These are phyloP conservation scores for Sinonovacula constricta DNA, from an alignment of 1,140 invertebrate genomes.

Conservation along the genomic window DNA sequence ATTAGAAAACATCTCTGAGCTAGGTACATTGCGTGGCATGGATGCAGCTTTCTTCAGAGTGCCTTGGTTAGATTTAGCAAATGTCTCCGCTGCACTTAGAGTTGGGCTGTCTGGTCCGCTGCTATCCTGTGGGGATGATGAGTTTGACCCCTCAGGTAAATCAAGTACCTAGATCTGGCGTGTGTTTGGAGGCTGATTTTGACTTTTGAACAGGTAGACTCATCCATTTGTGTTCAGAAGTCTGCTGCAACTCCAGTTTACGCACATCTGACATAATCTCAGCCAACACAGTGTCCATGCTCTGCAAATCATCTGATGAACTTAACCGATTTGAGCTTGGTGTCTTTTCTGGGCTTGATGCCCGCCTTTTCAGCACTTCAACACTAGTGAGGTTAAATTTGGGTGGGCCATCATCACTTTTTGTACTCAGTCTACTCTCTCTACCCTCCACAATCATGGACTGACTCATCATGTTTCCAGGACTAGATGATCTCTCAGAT, in stretches of 20 bases:
- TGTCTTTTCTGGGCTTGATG: conserved; percentile 49
- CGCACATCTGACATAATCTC: conserved; percentile 76
- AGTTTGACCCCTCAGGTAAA: conserved; percentile 81
- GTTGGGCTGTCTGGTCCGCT: conserved; percentile 70
- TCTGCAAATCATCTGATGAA: conserved; percentile 71
- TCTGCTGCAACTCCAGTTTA: conserved; percentile 73
- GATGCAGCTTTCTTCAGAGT: conserved; percentile 86
- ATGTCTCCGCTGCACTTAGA: conserved; percentile 73
- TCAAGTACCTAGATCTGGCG: conserved; percentile 95
- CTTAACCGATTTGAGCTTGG: conserved; percentile 39
- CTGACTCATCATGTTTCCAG: conserved; percentile 43
- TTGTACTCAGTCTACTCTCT: conserved; percentile 58
- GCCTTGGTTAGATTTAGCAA: conserved; percentile 84
- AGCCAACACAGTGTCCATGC: conserved; percentile 76
- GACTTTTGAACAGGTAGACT: conserved; percentile 77
- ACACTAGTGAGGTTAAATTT: conserved; percentile 51
- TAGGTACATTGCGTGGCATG: conserved; percentile 61
- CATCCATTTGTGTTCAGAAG: conserved; percentile 69
- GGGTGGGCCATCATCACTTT: conserved; percentile 47
- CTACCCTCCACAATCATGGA: conserved; percentile 32
- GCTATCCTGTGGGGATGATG: conserved; percentile 60
- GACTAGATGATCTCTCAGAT: conserved; percentile 1
- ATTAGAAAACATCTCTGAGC: conserved; percentile 7
- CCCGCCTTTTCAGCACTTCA: conserved; percentile 53
- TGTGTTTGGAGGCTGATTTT: conserved; percentile 81